Evolutionary conservation across 2,797 vertebrate genomes (phyloP).

Genomic region (Crocidura indochinensis): DNA sequence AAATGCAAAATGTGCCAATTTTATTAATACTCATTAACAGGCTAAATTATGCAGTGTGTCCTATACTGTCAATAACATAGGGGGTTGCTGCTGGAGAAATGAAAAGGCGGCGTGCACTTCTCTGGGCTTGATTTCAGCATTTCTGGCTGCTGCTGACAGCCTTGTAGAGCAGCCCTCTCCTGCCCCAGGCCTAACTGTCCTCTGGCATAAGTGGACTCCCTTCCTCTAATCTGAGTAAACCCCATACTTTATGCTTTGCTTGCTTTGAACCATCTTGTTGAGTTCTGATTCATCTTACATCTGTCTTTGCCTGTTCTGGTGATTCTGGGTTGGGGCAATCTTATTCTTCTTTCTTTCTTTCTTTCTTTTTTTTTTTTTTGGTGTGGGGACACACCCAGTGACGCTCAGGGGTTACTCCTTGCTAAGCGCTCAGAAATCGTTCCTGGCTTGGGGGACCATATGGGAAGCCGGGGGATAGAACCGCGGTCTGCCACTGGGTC

Average conservation of each 20-base stretch:
- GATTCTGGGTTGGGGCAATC: neutral
- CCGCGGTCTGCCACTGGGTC: too few relatives aligned
- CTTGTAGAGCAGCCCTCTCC: neutral
- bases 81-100: slow-evolving; percentile 48
- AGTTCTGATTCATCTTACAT: neutral
- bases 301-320: neutral
- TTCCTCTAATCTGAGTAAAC: neutral
- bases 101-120: neutral
- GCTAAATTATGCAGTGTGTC: slow-evolving; percentile 80
- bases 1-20: slow-evolving; percentile 70
- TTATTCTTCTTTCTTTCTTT: too few relatives aligned
- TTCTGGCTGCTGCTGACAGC: neutral
- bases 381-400: too few relatives aligned
- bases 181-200: neutral
- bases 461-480: too few relatives aligned
- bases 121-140: neutral
- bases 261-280: neutral
- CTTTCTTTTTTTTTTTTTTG: too few relatives aligned
- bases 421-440: too few relatives aligned
- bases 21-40: slow-evolving; percentile 82
- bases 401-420: too few relatives aligned
- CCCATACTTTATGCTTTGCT: neutral
- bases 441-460: too few relatives aligned
- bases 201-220: neutral
- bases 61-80: slow-evolving; percentile 69